Evolutionary conservation across 2,797 vertebrate genomes (phyloP), one percentile per base, ranked within the genome.

Genomic region (Melanotaenia parkinsoni): DNA sequence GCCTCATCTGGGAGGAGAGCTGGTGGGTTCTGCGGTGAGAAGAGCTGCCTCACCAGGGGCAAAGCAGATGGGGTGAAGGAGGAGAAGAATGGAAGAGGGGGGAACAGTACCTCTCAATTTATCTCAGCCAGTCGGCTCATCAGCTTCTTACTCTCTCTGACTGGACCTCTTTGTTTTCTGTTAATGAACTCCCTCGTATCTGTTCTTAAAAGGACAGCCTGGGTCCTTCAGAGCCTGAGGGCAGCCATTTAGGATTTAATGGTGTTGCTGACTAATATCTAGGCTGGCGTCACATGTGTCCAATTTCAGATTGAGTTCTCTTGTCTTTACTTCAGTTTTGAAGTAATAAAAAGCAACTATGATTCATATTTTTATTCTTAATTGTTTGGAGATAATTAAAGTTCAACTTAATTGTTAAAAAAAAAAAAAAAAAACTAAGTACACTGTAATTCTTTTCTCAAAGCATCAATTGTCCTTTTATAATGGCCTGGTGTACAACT

Each of bases 161-260:
- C 88, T 91, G 83, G 74, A 81, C 77, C 63, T 91, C 92, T 95
- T 94, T 95, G 93, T 95, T 94, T 94, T 91, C 87, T 89, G 79
- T 93, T 94, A 95, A 95, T 95, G 92, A 95, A 95, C 88, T 93
- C 93, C 90, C 89, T 91, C 77, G 57, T 92, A 92, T 91, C 88
- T 93, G 90, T 91, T 91, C 91, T 93, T 93, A 91, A 94, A 92
- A 94, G 92, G 89, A 91, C 85, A 88, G 82, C 75, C 80, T 57
- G 70, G 84, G 90, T 87, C 83, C 80, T 87, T 89, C 75, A 71
- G 80, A 76, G 87, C 93, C 93, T 87, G 18, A 88, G 82, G 94
- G 91, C 82, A 58, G 86, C 88, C 90, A 92, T 94, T 93, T 94
- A 88, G 81, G 78, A 51, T 91, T 88, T 94, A 94, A 94, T 93